These are phyloP conservation scores for Butorides virescens DNA, from an alignment of 2,113 vertebrate species.

Conservation along the genomic window DNA sequence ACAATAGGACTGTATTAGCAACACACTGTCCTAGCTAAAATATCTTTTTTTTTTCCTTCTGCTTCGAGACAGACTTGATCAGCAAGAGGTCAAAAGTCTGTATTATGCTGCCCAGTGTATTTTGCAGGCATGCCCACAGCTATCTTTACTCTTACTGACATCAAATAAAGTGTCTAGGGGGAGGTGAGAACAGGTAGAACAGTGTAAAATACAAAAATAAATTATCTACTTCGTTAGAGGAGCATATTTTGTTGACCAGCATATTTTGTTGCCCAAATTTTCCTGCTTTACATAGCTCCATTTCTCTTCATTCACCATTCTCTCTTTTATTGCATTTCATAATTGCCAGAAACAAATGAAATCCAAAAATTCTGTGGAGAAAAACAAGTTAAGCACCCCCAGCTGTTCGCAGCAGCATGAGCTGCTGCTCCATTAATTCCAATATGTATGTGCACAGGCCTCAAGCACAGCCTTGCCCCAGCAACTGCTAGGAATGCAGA, in stretches of 20 bases:
- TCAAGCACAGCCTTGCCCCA: constrained; percentile 13
- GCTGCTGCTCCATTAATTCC: constrained; percentile 51
- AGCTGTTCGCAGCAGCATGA: constrained; percentile 30
- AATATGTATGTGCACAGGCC: not conserved
- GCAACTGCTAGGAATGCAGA: not conserved
- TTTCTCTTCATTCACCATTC: not conserved
- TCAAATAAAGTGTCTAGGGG: not conserved
- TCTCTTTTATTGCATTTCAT: not conserved
- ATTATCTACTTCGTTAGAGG: not conserved
- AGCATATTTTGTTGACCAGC: not conserved
- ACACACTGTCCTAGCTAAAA: not conserved
- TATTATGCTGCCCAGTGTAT: not conserved
- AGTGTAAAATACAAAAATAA: not conserved
- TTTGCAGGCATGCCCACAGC: not conserved
- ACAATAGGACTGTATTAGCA: not conserved
- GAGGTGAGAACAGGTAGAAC: not conserved
- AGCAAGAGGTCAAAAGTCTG: not conserved
- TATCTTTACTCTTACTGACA: not conserved
- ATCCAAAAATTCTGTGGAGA: constrained; percentile 10
- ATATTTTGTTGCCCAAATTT: not conserved
- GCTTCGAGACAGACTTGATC: not conserved
- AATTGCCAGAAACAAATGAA: not conserved
- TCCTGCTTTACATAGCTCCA: not conserved
- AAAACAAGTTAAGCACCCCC: constrained; percentile 38
- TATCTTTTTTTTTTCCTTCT: not conserved